Percentiles rank a stretch among this genome's conserved stretches.
Evolutionary conservation across 2,797 vertebrate species (phyloP).

Genomic region (Triplophysa bombifrons): DNA sequence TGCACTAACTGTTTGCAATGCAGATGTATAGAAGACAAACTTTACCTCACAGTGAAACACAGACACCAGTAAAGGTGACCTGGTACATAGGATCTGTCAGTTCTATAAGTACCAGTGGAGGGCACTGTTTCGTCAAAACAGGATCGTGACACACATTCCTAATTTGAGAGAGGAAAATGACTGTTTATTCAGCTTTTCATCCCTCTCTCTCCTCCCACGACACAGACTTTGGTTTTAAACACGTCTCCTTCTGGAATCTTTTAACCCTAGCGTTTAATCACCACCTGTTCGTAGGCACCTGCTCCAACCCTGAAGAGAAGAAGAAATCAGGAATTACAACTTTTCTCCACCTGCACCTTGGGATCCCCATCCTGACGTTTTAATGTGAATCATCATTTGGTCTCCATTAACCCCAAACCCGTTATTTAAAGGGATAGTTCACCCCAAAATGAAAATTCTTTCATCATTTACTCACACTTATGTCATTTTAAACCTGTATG

Average conservation of each 20-base stretch:
- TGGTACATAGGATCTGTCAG: constrained; percentile 16
- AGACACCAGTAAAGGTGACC: constrained; percentile 18
- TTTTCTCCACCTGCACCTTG: background rate
- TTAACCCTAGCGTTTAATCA: constrained; percentile 88
- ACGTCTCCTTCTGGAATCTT: constrained; percentile 32
- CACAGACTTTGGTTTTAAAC: constrained; percentile 45
- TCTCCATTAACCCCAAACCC: no score
- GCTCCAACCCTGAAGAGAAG: constrained; percentile 80
- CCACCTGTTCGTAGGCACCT: constrained; percentile 94
- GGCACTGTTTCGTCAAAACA: constrained; percentile 53
- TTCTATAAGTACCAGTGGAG: constrained; percentile 56
- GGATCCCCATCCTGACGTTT: no score
- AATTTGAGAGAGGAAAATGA: constrained; percentile 54
- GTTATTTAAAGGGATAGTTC: no score
- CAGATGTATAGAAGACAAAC: constrained; percentile 17
- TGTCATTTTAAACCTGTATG: no score
- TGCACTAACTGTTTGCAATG: constrained; percentile 17
- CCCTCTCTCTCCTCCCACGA: constrained; percentile 21
- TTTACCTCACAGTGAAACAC: constrained; percentile 46
- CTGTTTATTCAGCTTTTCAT: constrained; percentile 21
- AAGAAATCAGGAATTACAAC: background rate
- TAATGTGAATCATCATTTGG: no score
- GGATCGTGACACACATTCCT: constrained; percentile 43
- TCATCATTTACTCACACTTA: no score
- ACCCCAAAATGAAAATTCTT: no score